Percentiles rank a stretch among this genome's conserved stretches.
phyloP scores from a whole-genome alignment of 1,140 invertebrate genomes.

The Caenorhabditis briggsae region DNA sequence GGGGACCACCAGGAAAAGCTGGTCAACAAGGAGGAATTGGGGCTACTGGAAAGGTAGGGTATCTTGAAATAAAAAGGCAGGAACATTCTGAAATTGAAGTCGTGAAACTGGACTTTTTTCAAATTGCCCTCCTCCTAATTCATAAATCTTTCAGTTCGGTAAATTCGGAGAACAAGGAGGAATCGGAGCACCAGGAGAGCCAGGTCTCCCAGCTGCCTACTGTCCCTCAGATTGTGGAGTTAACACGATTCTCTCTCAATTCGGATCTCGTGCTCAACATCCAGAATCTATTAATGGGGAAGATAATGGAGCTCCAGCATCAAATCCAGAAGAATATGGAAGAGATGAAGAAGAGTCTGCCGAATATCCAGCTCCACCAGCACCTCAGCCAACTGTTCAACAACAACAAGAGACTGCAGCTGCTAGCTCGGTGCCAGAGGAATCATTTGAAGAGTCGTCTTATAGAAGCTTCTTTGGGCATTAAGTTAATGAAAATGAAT shows the following conservation, averaged over 20 bases:
- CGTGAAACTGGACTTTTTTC: background rate
- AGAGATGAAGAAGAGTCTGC: background rate
- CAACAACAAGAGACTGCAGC: constrained; percentile 26
- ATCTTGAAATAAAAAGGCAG: background rate
- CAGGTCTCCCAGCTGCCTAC: constrained; percentile 64
- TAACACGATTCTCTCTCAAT: constrained; percentile 62
- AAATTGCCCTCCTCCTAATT: too few relatives aligned
- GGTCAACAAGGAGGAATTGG: constrained; percentile 63
- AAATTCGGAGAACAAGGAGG: constrained; percentile 59
- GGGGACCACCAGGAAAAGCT: constrained; percentile 60
- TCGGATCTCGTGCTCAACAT: constrained; percentile 26
- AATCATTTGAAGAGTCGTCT: constrained; percentile 59
- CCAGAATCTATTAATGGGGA: constrained; percentile 41
- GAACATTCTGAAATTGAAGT: too few relatives aligned
- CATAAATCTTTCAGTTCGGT: constrained; percentile 49
- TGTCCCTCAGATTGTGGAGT: constrained; percentile 68
- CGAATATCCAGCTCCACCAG: constrained; percentile 3
- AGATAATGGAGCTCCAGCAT: constrained; percentile 34
- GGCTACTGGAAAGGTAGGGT: constrained; percentile 61
- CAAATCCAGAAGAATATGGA: constrained; percentile 30
- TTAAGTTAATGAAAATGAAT: background rate
- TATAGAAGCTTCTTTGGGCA: constrained; percentile 58
- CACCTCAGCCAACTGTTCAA: constrained; percentile 14
- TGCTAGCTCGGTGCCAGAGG: background rate
- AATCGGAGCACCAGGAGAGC: constrained; percentile 66